A percentile compares a stretch with the other conserved stretches of the same genome.
phyloP scores from a whole-genome alignment of 2,888 invertebrate species.

The Prosapia bicincta region DNA sequence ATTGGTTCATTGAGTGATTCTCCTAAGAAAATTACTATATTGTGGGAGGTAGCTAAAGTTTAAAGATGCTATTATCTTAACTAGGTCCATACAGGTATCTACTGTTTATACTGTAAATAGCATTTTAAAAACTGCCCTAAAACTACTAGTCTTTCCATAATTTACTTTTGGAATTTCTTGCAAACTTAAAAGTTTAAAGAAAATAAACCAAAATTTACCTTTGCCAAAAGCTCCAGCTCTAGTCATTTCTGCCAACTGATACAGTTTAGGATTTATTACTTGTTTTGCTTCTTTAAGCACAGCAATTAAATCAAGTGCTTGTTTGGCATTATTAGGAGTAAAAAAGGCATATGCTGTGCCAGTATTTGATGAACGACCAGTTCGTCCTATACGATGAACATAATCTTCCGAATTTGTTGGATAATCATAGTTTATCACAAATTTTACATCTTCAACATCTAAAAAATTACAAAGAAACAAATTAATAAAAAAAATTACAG shows the following conservation, averaged over 20 bases:
- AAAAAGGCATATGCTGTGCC: slow-evolving; percentile 97
- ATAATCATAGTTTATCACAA: slow-evolving; percentile 98
- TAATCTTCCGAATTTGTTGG: slow-evolving; percentile 97
- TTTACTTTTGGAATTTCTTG: no score
- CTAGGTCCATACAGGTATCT: no score
- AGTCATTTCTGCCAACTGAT: slow-evolving; percentile 38
- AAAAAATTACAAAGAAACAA: slow-evolving; percentile 37
- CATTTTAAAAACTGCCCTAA: no score
- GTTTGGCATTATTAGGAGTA: slow-evolving; percentile 84
- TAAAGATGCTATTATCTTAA: no score
- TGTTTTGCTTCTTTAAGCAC: slow-evolving; percentile 94
- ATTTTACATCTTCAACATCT: slow-evolving; percentile 99
- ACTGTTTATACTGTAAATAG: no score
- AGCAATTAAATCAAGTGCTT: slow-evolving; percentile 87
- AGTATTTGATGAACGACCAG: slow-evolving; percentile 87
- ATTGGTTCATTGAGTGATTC: no score
- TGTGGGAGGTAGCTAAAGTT: no score
- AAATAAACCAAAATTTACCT: slow-evolving; percentile 18
- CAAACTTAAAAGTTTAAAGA: no score
- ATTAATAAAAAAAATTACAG: not conserved
- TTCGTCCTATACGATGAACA: slow-evolving; percentile 94
- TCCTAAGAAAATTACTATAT: no score
- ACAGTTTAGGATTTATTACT: slow-evolving; percentile 77
- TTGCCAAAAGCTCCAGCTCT: slow-evolving; percentile 36
- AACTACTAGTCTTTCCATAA: no score